Evolutionary conservation across 1,140 invertebrate species (phyloP), one percentile per base, ranked within the genome.

Genomic region (Calycopis cecrops): DNA sequence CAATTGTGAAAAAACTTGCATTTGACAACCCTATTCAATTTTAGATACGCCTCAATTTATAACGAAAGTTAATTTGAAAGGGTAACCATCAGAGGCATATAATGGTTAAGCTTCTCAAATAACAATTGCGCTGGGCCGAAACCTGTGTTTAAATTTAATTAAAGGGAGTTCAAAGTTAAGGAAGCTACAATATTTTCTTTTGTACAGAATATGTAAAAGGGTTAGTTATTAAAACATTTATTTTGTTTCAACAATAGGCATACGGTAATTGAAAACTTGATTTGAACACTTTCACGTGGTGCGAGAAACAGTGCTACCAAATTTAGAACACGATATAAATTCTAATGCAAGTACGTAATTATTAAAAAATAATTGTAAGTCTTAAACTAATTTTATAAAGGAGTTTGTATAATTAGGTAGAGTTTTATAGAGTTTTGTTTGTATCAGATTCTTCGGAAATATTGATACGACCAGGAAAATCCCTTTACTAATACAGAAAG

Each of bases 121-220:
- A 63, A 66, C 64, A 63, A 63, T 63, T 52, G 61, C 58, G 57
- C 60, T 51, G 54, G 34, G 33, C 52, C 56, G 56, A 65, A 62
- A 62, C 62, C 61, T 67, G 58, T 60, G 57, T 67, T 70, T 61
- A 62, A 65, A 67, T 65, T 70, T 70, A 70, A 70, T 67, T 67
- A 69, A 70, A 64, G 47, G 57, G 37, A 61, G 50, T 63, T 65
- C 52, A 59, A 63, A 62, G 55, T 62, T 21, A 49, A 48, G 49
- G 62, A 63, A 65, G 50, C 63, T 53, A 40, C 56, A 42, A 58
- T 59, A 65, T 63, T 63, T 70, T 65, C 62, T 63, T 67, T 61
- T 37, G 52, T 52, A 52, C 21, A 28, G 21, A 28, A 17, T 12
- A 10, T 10, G 40, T 34, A 37, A 21, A 33, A 58, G 21, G 40